These are phyloP conservation scores for Melolontha melolontha DNA, from an alignment of 2,888 invertebrate genomes.

Conservation along the genomic window DNA sequence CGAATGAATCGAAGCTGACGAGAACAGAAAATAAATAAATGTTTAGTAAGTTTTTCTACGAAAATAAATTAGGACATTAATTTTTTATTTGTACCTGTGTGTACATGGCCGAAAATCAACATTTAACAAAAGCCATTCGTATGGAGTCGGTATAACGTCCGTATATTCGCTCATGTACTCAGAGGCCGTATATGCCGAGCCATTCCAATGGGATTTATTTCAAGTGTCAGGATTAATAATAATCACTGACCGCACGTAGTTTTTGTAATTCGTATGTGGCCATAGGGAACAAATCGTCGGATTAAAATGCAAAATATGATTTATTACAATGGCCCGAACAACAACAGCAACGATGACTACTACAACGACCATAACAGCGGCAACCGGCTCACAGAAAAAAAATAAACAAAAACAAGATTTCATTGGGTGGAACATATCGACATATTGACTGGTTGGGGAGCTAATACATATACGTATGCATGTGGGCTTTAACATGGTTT, in stretches of 20 bases:
- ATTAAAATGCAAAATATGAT: slow-evolving; percentile 33
- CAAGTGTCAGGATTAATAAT: slow-evolving; percentile 21
- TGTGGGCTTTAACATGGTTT: too few relatives aligned
- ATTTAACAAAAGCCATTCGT: neutral
- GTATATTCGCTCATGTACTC: neutral
- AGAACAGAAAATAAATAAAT: too few relatives aligned
- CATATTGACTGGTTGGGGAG: too few relatives aligned
- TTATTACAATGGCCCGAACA: slow-evolving; percentile 12
- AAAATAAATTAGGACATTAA: too few relatives aligned
- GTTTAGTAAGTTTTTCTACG: too few relatives aligned
- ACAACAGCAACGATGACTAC: neutral
- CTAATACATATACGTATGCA: too few relatives aligned
- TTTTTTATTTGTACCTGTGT: too few relatives aligned
- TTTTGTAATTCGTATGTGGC: slow-evolving; percentile 23
- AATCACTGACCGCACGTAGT: slow-evolving; percentile 27
- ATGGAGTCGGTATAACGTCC: neutral
- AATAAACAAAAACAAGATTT: too few relatives aligned
- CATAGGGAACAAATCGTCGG: slow-evolving; percentile 21
- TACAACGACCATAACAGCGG: too few relatives aligned
- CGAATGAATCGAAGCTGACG: too few relatives aligned
- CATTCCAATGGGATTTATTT: slow-evolving; percentile 12
- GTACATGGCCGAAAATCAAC: neutral
- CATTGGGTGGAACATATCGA: too few relatives aligned
- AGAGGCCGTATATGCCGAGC: neutral
- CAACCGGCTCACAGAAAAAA: too few relatives aligned